Evolutionary conservation across 2,888 invertebrate species (phyloP).

Genomic region (Cantharis nigra): DNA sequence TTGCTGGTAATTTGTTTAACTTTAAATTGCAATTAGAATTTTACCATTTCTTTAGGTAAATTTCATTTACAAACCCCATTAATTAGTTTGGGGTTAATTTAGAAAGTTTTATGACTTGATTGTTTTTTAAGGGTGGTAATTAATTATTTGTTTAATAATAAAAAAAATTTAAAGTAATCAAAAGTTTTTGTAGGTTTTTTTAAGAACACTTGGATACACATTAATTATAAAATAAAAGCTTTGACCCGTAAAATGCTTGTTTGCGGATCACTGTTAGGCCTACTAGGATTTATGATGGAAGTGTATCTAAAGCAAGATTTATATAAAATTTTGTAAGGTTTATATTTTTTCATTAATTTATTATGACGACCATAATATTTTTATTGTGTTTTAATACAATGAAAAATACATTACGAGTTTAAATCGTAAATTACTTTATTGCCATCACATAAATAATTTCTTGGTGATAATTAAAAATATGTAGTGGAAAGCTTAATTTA

Average conservation of each 20-base stretch:
- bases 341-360: constrained; percentile 24
- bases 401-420: background rate
- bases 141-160: background rate
- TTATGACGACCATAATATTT: constrained; percentile 7
- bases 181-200: constrained; percentile 11
- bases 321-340: constrained; percentile 18
- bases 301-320: constrained; percentile 28
- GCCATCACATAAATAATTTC: background rate
- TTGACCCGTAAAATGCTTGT: constrained; percentile 24
- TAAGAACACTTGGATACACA: constrained; percentile 11
- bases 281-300: constrained; percentile 28
- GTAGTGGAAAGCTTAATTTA: background rate
- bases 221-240: constrained; percentile 25
- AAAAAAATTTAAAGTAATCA: background rate
- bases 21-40: background rate
- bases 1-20: background rate
- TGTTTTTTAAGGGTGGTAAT: background rate
- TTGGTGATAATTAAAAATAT: background rate
- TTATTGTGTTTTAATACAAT: background rate
- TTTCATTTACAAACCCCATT: background rate
- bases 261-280: constrained; percentile 23
- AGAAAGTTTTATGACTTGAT: background rate
- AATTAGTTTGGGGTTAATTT: background rate
- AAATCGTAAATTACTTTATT: background rate
- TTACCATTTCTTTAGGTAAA: background rate